A percentile compares a stretch with the other conserved stretches of the same genome.
Evolutionary conservation across 2,888 invertebrate species (phyloP).

Genomic region (Tachystola acroxantha): DNA sequence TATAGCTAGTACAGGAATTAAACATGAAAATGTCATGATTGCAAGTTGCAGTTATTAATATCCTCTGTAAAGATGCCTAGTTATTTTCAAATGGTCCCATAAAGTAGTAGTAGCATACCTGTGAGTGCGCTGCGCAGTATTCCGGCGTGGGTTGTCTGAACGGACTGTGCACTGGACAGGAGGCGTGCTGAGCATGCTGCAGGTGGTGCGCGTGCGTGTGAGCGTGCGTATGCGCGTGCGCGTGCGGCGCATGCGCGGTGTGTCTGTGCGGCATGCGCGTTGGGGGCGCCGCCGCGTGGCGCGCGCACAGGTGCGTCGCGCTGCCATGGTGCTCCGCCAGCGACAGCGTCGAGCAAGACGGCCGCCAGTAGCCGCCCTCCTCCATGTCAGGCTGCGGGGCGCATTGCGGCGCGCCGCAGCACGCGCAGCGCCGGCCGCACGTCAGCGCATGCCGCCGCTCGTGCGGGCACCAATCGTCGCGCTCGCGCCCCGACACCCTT

Average conservation of each 20-base stretch:
- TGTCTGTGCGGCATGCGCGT: slow-evolving; percentile 48
- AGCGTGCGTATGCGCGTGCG: slow-evolving; percentile 62
- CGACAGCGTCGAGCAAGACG: slow-evolving; percentile 72
- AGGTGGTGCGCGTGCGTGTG: slow-evolving; percentile 65
- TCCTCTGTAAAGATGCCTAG: too few species aligned
- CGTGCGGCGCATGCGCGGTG: slow-evolving; percentile 60
- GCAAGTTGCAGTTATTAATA: too few species aligned
- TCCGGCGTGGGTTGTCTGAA: slow-evolving; percentile 80
- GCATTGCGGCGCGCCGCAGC: slow-evolving; percentile 76
- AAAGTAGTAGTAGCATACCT: too few species aligned
- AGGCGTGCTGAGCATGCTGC: slow-evolving; percentile 64
- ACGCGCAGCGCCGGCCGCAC: slow-evolving; percentile 74
- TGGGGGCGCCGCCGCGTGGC: slow-evolving; percentile 62
- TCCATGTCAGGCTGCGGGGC: slow-evolving; percentile 67
- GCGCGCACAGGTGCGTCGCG: slow-evolving; percentile 65
- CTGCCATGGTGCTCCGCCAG: slow-evolving; percentile 71
- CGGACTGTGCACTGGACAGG: slow-evolving; percentile 87
- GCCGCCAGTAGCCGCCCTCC: slow-evolving; percentile 73
- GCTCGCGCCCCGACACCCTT: slow-evolving; percentile 77
- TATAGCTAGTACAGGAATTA: too few species aligned
- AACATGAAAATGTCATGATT: too few species aligned
- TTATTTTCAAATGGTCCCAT: too few species aligned
- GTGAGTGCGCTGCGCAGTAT: slow-evolving; percentile 69
- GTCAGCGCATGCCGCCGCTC: slow-evolving; percentile 75
- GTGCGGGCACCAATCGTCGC: slow-evolving; percentile 75